Base-by-base conservation (phyloP, 1,140 invertebrate species). In the Stegodyphus dumicola region DNA sequence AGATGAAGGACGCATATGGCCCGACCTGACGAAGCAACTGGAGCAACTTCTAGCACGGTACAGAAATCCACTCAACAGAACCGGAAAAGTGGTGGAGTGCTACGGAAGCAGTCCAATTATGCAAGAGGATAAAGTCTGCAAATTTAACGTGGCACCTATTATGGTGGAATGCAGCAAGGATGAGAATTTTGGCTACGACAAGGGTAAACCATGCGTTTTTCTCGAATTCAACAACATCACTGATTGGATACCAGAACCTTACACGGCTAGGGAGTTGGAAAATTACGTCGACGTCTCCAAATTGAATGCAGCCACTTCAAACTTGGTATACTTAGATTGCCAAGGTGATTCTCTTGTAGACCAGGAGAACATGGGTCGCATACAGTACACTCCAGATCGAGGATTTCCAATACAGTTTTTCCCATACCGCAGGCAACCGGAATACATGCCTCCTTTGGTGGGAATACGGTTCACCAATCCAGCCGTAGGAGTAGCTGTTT, bases 191-290 rank as follows among this genome's bases (percentile, higher is more conserved):
- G 88, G 88, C 9, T 88, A 88, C 64, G 77, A 88, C 64, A 49
- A 76, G 17, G 88, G 88, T 10, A 88, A 70, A 11, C 88, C 88
- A 5, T 88, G 88, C 74, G 53, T 88, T 10, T 87, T 88, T 65
- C 64, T 88, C n/a, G 76, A 88, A 60, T 87, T 88, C 76, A 83
- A 67, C 66, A 87, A 87, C 56, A 79, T 86, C 17, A 81, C 77
- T 52, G 84, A 80, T 53, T 87, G 80, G 80, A 70, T 83, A 51
- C 87, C 87, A 51, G 80, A 88, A 77, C 65, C 87, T 5, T 87
- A 87, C 51, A 87, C 10, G 1, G 15, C 85, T 13, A n/a, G 74
- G 0, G 92, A 93, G 9, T 95, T 96, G 49, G 80, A 87, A 56
- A 67, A 70, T 13, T 67, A 64, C 51, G 75, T 60, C 17, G 73